phyloP scores from a whole-genome alignment of 1,140 invertebrate genomes.

The Hyles vespertilio region DNA sequence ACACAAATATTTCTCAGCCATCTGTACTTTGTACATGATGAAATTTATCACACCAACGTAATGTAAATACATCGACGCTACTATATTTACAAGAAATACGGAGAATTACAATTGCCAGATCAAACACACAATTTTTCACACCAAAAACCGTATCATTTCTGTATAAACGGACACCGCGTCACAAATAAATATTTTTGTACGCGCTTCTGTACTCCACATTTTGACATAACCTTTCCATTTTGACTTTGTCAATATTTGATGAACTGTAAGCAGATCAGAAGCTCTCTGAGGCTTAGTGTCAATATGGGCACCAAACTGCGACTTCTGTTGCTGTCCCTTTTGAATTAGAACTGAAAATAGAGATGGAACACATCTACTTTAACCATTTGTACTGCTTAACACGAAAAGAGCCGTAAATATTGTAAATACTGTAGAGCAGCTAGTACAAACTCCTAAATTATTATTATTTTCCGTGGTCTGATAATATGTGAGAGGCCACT shows the following conservation, averaged over 20 bases:
- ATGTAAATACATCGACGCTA: too few relatives aligned
- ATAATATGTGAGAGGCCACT: too few relatives aligned
- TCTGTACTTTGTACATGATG: too few relatives aligned
- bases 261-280: constrained; percentile 19
- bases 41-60: too few relatives aligned
- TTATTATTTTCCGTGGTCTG: too few relatives aligned
- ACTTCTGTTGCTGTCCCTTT: constrained; percentile 12
- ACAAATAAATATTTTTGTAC: constrained; percentile 1
- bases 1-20: too few relatives aligned
- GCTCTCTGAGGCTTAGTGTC: constrained; percentile 11
- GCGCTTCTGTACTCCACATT: constrained; percentile 33
- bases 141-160: too few relatives aligned
- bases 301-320: constrained; percentile 10
- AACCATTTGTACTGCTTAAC: constrained; percentile 5
- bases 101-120: too few relatives aligned
- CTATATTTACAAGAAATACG: too few relatives aligned
- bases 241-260: constrained; percentile 38
- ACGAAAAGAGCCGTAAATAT: constrained; percentile 7
- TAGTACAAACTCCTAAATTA: too few relatives aligned
- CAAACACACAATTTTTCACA: too few relatives aligned
- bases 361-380: constrained; percentile 6
- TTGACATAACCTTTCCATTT: constrained; percentile 49
- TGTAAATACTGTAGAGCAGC: not conserved
- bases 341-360: constrained; percentile 7
- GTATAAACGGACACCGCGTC: too few relatives aligned